Percentiles rank a stretch among this genome's conserved stretches.
Evolutionary conservation across 1,140 invertebrate genomes (phyloP).

Genomic region (Dinoponera quadriceps): DNA sequence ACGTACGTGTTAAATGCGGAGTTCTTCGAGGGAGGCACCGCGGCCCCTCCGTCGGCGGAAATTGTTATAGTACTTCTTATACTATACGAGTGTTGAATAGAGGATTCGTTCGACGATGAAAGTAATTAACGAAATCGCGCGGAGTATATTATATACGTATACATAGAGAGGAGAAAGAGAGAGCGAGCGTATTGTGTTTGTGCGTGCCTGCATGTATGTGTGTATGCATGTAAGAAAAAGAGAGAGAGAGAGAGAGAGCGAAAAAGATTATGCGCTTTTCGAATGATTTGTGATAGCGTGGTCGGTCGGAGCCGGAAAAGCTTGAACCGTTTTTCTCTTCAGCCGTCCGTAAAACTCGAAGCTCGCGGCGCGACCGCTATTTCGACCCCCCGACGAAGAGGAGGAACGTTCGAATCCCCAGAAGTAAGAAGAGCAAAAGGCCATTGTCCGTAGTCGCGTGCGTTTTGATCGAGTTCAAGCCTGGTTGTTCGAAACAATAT

Average conservation of each 20-base stretch:
- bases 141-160: conserved; percentile 49
- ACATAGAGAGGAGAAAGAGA: background rate
- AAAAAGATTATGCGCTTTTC: conserved; percentile 65
- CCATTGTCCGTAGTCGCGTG: background rate
- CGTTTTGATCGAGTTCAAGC: no score
- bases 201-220: no score
- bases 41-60: conserved; percentile 10
- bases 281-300: conserved; percentile 70
- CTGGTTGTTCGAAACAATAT: no score
- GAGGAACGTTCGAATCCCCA: no score
- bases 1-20: conserved; percentile 26
- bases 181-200: no score
- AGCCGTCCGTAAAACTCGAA: conserved; percentile 66
- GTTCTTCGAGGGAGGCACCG: conserved; percentile 32
- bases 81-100: conserved; percentile 57
- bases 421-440: no score
- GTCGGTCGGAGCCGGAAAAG: conserved; percentile 30
- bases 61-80: conserved; percentile 60
- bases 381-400: conserved; percentile 4
- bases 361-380: conserved; percentile 15
- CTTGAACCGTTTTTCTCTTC: conserved; percentile 54
- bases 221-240: background rate
- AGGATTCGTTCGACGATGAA: conserved; percentile 70
- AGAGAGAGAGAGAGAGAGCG: conserved; percentile 38
- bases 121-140: conserved; percentile 71